A percentile compares a stretch with the other conserved stretches of the same genome.
Evolutionary conservation across 37 sponge, comb jelly and placozoan genomes (phyloP).

Genomic region (Geodia barretti): DNA sequence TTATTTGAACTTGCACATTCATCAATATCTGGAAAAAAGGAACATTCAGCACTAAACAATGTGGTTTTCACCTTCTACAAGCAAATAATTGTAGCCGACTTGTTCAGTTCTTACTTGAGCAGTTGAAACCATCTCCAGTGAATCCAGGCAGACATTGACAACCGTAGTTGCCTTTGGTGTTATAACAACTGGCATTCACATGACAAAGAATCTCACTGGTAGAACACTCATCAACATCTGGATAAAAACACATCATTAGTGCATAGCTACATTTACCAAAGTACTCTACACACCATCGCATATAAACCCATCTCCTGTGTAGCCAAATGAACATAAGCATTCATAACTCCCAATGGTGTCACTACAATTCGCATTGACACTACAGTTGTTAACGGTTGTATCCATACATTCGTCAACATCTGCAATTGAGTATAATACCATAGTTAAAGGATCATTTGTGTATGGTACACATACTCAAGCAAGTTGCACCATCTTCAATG

Average conservation of each 20-base stretch:
- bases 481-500: slow-evolving; percentile 20
- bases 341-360: not conserved
- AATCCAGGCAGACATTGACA: slow-evolving; percentile 33
- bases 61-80: no score
- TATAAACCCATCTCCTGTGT: not conserved
- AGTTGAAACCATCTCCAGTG: slow-evolving; percentile 29
- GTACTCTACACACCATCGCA: not conserved
- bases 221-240: slow-evolving; percentile 52
- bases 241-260: no score
- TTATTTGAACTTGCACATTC: not conserved
- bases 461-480: slow-evolving; percentile 14
- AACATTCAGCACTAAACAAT: no score
- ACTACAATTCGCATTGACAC: not conserved
- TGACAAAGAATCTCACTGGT: not conserved
- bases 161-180: slow-evolving; percentile 15
- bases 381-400: not conserved
- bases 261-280: no score
- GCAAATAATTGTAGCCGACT: no score
- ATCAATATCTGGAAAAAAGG: not conserved
- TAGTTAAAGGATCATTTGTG: no score
- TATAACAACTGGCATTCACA: slow-evolving; percentile 24
- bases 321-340: not conserved
- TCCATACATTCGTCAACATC: slow-evolving; percentile 45
- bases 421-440: not conserved
- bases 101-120: slow-evolving; percentile 29